A percentile compares a stretch with the other conserved stretches of the same genome.
Conservation (phyloP, 1,140 invertebrate species). For the Ips typographus region DNA sequence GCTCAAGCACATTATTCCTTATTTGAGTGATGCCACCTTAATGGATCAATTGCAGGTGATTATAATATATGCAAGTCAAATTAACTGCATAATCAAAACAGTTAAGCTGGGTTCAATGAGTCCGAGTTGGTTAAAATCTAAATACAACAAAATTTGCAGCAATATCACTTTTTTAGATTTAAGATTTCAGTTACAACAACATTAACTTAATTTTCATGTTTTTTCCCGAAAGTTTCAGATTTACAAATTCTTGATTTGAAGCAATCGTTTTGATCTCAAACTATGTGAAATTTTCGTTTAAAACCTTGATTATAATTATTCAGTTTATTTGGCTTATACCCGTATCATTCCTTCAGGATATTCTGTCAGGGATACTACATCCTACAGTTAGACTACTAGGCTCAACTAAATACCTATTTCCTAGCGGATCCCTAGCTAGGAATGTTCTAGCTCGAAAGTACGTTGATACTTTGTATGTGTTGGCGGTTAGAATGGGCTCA, state of each 20-base stretch:
- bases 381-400: conserved; percentile 73
- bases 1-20: conserved; percentile 77
- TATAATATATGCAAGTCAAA: background rate
- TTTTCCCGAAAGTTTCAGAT: no score
- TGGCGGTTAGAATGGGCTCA: conserved; percentile 78
- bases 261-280: conserved; percentile 8
- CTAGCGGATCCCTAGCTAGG: conserved; percentile 73
- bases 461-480: conserved; percentile 74
- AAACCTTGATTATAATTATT: no score
- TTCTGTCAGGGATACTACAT: conserved; percentile 73
- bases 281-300: background rate
- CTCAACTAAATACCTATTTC: conserved; percentile 75
- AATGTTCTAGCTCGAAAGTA: conserved; percentile 75
- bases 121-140: background rate
- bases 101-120: no score
- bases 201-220: no score
- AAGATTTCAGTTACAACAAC: no score
- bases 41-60: conserved; percentile 82
- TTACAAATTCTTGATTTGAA: background rate
- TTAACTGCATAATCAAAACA: no score
- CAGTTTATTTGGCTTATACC: no score
- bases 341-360: conserved; percentile 57
- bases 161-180: no score
- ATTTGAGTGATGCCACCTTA: conserved; percentile 78
- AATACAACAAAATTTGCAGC: background rate